Conservation (phyloP, 2,888 invertebrate genomes). For the Enchytraeus crypticus region DNA sequence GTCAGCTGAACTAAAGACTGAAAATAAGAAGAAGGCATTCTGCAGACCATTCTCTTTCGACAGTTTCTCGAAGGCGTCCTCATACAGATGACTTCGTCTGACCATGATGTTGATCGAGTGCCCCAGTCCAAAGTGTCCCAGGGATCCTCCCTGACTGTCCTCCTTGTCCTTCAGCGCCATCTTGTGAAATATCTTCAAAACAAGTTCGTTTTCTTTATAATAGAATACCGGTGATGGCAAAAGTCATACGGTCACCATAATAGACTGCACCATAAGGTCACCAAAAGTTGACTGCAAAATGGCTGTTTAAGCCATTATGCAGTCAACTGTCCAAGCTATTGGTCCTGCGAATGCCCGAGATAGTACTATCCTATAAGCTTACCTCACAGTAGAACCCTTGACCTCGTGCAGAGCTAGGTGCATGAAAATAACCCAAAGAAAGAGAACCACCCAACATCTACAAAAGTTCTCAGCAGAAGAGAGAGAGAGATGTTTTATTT, state of each 20-base stretch:
- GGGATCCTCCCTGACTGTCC: slow-evolving; percentile 67
- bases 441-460: too few species aligned
- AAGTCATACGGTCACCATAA: background rate
- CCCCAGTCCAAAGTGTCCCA: slow-evolving; percentile 63
- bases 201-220: background rate
- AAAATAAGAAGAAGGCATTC: too few species aligned
- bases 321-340: too few species aligned
- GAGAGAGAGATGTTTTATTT: too few species aligned
- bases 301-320: too few species aligned
- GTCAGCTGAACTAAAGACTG: too few species aligned
- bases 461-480: too few species aligned
- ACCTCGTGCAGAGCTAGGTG: too few species aligned
- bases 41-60: slow-evolving; percentile 84
- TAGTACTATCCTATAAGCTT: too few species aligned
- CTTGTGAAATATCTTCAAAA: slow-evolving; percentile 47
- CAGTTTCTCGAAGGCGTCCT: slow-evolving; percentile 91
- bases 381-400: too few species aligned
- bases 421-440: too few species aligned
- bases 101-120: slow-evolving; percentile 49
- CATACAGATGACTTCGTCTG: slow-evolving; percentile 80
- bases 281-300: background rate
- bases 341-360: too few species aligned
- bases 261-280: background rate
- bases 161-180: slow-evolving; percentile 56
- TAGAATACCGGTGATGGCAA: background rate